phyloP scores from a whole-genome alignment of 2,797 vertebrate species.

The Sphenodon punctatus region DNA sequence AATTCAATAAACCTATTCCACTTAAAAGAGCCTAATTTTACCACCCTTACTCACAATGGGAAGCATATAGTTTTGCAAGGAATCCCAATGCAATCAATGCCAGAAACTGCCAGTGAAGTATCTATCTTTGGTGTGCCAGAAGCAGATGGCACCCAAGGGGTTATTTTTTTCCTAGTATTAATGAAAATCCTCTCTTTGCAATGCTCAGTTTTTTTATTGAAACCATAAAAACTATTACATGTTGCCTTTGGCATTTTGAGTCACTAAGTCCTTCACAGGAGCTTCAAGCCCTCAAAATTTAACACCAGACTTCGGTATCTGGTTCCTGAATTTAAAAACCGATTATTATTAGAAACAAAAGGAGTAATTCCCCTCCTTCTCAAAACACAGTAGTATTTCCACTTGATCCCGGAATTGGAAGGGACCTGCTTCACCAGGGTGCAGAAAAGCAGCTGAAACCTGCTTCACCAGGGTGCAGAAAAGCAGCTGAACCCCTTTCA shows the following conservation, averaged over 20 bases:
- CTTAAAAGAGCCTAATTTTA: background rate
- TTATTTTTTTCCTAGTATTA: conserved; percentile 43
- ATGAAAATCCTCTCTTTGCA: conserved; percentile 25
- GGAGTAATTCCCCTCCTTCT: too few species aligned
- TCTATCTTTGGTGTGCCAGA: background rate
- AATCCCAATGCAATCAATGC: background rate
- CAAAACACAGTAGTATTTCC: too few species aligned
- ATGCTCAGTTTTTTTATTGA: conserved; percentile 34
- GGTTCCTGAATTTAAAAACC: conserved; percentile 26
- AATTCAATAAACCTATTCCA: background rate
- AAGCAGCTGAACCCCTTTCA: too few species aligned
- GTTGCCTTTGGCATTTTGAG: conserved; percentile 41
- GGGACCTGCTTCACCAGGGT: too few species aligned
- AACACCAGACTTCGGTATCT: background rate
- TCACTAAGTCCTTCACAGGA: conserved; percentile 32
- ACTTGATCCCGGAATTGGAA: too few species aligned
- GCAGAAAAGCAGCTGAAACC: too few species aligned
- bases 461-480: too few species aligned
- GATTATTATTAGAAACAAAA: conserved; percentile 16
- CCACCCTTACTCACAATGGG: too few species aligned
- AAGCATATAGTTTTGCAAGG: fast-evolving
- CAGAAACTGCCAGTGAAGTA: background rate
- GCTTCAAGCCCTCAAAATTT: conserved; percentile 36
- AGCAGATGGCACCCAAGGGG: background rate
- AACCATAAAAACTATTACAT: conserved; percentile 38